Conservation (phyloP, 2,113 vertebrate species). For the Amblyornis subalaris region DNA sequence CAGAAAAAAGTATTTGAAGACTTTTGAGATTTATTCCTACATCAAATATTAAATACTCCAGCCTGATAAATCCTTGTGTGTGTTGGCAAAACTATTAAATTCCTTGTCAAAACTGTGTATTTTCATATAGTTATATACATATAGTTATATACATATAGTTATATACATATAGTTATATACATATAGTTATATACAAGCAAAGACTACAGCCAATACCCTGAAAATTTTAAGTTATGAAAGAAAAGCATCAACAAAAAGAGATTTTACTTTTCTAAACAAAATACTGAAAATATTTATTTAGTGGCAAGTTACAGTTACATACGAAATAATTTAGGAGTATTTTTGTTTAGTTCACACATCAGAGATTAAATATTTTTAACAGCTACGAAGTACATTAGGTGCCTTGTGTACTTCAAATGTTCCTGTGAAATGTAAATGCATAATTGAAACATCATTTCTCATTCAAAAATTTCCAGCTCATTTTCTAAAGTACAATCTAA, state of each 20-base stretch:
- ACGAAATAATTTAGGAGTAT: neutral
- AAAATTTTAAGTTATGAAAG: neutral
- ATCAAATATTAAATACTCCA: neutral
- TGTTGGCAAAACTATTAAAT: neutral
- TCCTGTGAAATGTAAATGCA: neutral
- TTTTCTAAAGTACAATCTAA: neutral
- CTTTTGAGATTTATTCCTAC: neutral
- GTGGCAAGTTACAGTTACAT: neutral
- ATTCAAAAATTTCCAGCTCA: neutral
- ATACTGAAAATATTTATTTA: neutral
- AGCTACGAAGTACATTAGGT: neutral
- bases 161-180: too few species aligned
- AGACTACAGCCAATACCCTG: neutral
- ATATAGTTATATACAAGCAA: too few species aligned
- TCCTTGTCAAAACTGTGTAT: neutral
- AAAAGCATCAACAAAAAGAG: neutral
- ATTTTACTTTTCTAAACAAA: neutral
- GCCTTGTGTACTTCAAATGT: neutral
- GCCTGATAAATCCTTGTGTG: neutral
- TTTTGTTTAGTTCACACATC: neutral
- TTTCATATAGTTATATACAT: neutral
- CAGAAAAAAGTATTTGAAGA: neutral
- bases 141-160: too few species aligned
- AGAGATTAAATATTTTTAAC: neutral
- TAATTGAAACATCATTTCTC: neutral